phyloP scores from a whole-genome alignment of 2,113 vertebrate genomes.

The Phaethon lepturus region DNA sequence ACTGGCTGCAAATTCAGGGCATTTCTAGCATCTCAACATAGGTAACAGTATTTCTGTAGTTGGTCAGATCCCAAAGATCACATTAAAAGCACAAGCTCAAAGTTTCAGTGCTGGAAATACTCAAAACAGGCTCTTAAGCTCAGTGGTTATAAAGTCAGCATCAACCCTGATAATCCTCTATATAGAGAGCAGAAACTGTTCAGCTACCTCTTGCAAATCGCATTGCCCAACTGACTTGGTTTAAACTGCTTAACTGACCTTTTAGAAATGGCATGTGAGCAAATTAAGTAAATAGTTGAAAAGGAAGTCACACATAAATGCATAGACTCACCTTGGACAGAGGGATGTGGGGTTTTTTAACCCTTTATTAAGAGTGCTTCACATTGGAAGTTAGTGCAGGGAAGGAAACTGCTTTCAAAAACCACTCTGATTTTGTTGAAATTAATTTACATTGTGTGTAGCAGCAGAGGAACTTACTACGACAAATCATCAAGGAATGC shows the following conservation, averaged over 20 bases:
- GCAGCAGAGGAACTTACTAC: not conserved
- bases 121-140: not conserved
- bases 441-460: not conserved
- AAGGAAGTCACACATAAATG: not conserved
- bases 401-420: slow-evolving; percentile 10
- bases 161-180: not conserved
- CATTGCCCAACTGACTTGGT: not conserved
- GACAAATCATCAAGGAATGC: not conserved
- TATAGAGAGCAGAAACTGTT: not conserved
- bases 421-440: not conserved
- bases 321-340: not conserved
- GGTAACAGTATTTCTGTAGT: not conserved
- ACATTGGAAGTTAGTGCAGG: not conserved
- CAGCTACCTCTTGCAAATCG: not conserved
- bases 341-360: not conserved
- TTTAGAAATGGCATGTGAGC: not conserved
- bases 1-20: not conserved
- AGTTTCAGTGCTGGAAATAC: not conserved
- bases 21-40: not conserved
- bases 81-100: not conserved
- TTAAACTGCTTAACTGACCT: not conserved
- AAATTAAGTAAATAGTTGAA: not conserved
- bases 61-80: not conserved
- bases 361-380: not conserved
- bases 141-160: not conserved